A percentile compares a stretch with the other conserved stretches of the same genome.
Conservation (phyloP, 2,797 vertebrate genomes). For the Synaphobranchus kaupii region DNA sequence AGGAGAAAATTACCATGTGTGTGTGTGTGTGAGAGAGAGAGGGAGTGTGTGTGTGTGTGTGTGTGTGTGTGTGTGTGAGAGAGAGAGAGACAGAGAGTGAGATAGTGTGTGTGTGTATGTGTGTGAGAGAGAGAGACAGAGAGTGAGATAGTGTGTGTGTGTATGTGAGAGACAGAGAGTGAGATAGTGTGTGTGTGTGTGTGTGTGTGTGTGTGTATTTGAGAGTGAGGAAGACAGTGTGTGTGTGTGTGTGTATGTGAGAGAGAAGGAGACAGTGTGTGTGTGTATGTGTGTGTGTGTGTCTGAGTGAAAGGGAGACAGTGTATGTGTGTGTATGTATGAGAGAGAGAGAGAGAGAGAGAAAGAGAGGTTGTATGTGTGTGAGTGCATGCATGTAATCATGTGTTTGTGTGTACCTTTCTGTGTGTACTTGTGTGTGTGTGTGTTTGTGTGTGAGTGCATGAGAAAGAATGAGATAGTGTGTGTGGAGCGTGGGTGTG, state of each 20-base stretch:
- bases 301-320: background rate
- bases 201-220: too few relatives aligned
- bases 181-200: too few relatives aligned
- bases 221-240: background rate
- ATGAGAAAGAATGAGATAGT: too few relatives aligned
- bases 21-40: background rate
- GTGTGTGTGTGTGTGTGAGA: background rate
- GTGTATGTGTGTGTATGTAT: background rate
- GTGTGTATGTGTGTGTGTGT: background rate
- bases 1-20: background rate
- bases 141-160: background rate
- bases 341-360: background rate
- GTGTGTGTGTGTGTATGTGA: background rate
- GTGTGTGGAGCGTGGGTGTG: too few relatives aligned
- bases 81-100: background rate
- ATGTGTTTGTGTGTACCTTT: too few relatives aligned
- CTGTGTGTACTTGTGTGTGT: too few relatives aligned
- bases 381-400: too few relatives aligned
- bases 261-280: background rate
- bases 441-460: too few relatives aligned
- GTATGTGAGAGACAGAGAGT: background rate
- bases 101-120: background rate
- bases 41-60: too few relatives aligned
- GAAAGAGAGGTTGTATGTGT: background rate
- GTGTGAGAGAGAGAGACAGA: background rate